Conservation (phyloP, 2,113 vertebrate genomes). For the Prunella fulvescens region DNA sequence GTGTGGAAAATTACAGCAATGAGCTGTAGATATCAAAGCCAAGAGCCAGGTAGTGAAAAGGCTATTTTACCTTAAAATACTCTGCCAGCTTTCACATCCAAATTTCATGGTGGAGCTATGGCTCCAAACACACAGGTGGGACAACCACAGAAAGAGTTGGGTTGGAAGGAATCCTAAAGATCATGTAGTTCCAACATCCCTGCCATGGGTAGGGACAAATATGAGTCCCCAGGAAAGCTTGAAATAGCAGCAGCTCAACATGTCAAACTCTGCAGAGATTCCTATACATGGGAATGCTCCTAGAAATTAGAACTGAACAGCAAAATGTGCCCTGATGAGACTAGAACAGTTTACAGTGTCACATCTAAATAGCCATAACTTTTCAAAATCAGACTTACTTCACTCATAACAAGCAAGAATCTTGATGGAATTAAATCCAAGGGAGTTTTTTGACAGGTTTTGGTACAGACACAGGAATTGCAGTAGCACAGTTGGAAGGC, state of each 20-base stretch:
- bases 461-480: accelerated
- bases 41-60: not conserved
- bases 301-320: not conserved
- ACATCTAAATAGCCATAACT: not conserved
- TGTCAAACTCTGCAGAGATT: not conserved
- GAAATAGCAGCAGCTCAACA: not conserved
- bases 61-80: not conserved
- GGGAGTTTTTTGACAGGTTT: not conserved
- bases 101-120: not conserved
- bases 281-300: not conserved
- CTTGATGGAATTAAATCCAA: not conserved
- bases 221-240: not conserved
- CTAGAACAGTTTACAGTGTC: not conserved
- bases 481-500: not conserved
- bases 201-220: not conserved
- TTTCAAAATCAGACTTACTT: not conserved
- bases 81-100: not conserved
- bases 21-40: not conserved
- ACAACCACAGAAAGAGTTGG: not conserved
- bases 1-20: not conserved
- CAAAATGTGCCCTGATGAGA: not conserved
- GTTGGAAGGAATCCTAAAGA: not conserved
- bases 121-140: not conserved
- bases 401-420: not conserved
- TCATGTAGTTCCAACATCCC: not conserved